Evolutionary conservation across 2,888 invertebrate species (phyloP).

Genomic region (Synanthedon tipuliformis): DNA sequence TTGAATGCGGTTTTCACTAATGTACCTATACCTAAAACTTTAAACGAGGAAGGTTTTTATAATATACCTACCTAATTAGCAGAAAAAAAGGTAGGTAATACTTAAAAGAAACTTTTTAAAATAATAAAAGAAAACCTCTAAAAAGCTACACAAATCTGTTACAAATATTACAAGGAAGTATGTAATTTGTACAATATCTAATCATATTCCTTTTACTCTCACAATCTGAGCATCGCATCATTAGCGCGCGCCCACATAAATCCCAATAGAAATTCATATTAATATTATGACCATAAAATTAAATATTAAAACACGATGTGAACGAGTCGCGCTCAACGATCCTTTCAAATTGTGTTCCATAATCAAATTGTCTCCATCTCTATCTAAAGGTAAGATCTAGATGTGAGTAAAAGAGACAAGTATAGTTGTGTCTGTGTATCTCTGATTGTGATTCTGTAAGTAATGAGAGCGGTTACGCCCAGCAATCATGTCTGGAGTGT

Average conservation of each 20-base stretch:
- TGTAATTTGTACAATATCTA: constrained; percentile 4
- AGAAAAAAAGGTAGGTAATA: too few relatives aligned
- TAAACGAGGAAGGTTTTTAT: too few relatives aligned
- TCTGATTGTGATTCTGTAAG: constrained; percentile 26
- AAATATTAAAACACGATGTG: constrained; percentile 60
- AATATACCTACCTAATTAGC: too few relatives aligned
- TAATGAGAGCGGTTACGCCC: constrained; percentile 62
- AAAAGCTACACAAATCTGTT: too few relatives aligned
- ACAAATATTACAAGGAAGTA: too few relatives aligned
- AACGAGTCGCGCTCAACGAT: constrained; percentile 26
- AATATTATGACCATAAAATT: constrained; percentile 58
- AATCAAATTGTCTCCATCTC: constrained; percentile 24
- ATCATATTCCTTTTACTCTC: constrained; percentile 18
- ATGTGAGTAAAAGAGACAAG: constrained; percentile 22
- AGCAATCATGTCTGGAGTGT: constrained; percentile 42
- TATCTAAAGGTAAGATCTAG: constrained; percentile 7
- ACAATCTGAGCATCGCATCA: constrained; percentile 28
- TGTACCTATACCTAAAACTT: too few relatives aligned
- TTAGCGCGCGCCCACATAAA: constrained; percentile 50
- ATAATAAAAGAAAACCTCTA: too few relatives aligned
- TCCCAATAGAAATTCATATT: constrained; percentile 57
- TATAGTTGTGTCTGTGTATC: constrained; percentile 12
- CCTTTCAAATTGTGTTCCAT: constrained; percentile 32
- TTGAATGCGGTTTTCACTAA: too few relatives aligned
- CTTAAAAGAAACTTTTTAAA: too few relatives aligned